phyloP scores from a whole-genome alignment of 1,140 invertebrate genomes.

The Leptoteleia sp. region DNA sequence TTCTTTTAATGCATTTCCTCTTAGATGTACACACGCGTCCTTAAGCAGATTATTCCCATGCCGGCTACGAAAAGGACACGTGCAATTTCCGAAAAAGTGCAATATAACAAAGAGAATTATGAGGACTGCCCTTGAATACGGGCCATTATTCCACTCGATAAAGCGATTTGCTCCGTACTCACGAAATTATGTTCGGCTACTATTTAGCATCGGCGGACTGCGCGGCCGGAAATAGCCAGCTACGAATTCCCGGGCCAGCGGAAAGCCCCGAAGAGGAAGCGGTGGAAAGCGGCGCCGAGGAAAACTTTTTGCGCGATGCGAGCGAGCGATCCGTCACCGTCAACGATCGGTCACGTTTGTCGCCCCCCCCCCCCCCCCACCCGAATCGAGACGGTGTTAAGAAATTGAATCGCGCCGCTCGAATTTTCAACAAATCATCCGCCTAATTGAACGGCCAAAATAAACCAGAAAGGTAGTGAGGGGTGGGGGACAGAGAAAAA shows the following conservation, averaged over 20 bases:
- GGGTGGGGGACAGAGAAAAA: no score
- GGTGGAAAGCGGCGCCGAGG: constrained; percentile 23
- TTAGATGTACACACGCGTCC: no score
- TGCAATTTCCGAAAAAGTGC: constrained; percentile 74
- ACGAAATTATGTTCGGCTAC: constrained; percentile 74
- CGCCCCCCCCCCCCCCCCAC: constrained; percentile 19
- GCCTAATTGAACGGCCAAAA: constrained; percentile 8
- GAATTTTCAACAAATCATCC: constrained; percentile 35
- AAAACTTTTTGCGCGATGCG: constrained; percentile 48
- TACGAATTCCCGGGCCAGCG: constrained; percentile 37
- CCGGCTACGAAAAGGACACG: constrained; percentile 48
- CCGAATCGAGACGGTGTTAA: constrained; percentile 36
- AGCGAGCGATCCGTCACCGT: constrained; percentile 71
- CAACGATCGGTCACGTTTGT: constrained; percentile 67
- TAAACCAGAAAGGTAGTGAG: background rate
- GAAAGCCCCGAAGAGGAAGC: constrained; percentile 16
- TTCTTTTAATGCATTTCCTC: no score
- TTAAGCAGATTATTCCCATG: constrained; percentile 18
- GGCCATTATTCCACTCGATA: constrained; percentile 79
- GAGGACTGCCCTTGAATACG: constrained; percentile 73
- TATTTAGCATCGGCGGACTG: constrained; percentile 73
- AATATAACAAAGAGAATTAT: constrained; percentile 72
- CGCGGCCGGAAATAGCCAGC: constrained; percentile 42
- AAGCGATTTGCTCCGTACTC: constrained; percentile 76
- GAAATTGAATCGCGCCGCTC: constrained; percentile 42